phyloP scores from a whole-genome alignment of 2,888 invertebrate species.

The Branchellion lobata region DNA sequence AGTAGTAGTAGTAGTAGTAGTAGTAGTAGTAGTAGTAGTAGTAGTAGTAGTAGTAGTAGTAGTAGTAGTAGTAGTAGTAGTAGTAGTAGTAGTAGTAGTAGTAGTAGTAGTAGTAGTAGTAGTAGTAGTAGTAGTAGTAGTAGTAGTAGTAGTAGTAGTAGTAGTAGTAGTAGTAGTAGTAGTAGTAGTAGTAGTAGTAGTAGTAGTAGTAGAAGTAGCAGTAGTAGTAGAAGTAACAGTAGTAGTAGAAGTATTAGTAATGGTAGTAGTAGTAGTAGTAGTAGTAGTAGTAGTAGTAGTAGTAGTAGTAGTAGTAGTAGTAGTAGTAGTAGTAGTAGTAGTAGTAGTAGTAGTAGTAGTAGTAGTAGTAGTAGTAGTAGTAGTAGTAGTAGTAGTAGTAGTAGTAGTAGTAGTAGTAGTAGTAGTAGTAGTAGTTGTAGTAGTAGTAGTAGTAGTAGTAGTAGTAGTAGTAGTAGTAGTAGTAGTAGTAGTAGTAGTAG shows the following conservation, averaged over 20 bases:
- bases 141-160: conserved; percentile 19
- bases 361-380: neutral
- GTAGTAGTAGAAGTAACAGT: conserved; percentile 20
- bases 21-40: conserved; percentile 15
- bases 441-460: neutral
- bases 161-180: conserved; percentile 30
- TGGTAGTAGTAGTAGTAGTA: conserved; percentile 37
- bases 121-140: conserved; percentile 27
- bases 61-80: conserved; percentile 10
- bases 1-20: conserved; percentile 13
- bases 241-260: conserved; percentile 20
- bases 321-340: conserved; percentile 18
- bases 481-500: conserved; percentile 3
- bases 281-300: too few species aligned
- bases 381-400: conserved; percentile 6
- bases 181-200: conserved; percentile 23
- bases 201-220: conserved; percentile 21
- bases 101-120: conserved; percentile 16
- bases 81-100: conserved; percentile 8
- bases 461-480: conserved; percentile 2
- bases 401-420: conserved; percentile 1
- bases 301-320: too few species aligned
- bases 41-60: neutral
- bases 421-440: neutral
- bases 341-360: conserved; percentile 24